Evolutionary conservation across 2,797 vertebrate species (phyloP).

Genomic region (Sebastes variabilis): DNA sequence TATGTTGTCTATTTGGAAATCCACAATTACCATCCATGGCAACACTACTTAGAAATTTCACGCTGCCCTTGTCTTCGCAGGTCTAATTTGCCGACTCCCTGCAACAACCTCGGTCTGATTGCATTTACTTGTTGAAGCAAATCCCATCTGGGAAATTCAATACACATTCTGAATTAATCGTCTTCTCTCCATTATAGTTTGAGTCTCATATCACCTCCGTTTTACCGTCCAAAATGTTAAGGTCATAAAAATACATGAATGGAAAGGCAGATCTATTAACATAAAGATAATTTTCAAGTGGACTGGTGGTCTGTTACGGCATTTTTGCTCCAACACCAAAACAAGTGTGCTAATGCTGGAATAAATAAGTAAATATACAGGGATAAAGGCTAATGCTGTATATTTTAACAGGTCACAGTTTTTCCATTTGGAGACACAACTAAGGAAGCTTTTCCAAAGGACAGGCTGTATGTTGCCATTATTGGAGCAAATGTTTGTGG

Average conservation of each 20-base stretch:
- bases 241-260: neutral
- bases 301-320: neutral
- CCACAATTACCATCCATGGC: conserved; percentile 29
- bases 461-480: neutral
- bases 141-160: conserved; percentile 60
- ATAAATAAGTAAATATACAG: neutral
- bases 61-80: conserved; percentile 13
- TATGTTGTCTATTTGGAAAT: neutral
- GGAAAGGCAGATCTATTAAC: neutral
- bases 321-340: neutral
- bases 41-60: conserved; percentile 31
- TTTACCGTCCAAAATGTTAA: neutral
- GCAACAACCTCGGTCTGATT: conserved; percentile 66
- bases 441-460: neutral
- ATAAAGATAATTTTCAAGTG: neutral
- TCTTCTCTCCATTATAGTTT: conserved; percentile 14
- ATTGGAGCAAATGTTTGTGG: neutral
- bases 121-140: conserved; percentile 65
- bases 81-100: conserved; percentile 12
- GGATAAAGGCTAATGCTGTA: neutral
- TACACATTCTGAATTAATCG: conserved; percentile 47
- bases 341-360: neutral
- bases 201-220: neutral
- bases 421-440: neutral
- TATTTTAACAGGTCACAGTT: conserved; percentile 22